These are phyloP conservation scores for Lepidotrigona ventralis DNA, from an alignment of 1,140 invertebrate species.

Conservation along the genomic window DNA sequence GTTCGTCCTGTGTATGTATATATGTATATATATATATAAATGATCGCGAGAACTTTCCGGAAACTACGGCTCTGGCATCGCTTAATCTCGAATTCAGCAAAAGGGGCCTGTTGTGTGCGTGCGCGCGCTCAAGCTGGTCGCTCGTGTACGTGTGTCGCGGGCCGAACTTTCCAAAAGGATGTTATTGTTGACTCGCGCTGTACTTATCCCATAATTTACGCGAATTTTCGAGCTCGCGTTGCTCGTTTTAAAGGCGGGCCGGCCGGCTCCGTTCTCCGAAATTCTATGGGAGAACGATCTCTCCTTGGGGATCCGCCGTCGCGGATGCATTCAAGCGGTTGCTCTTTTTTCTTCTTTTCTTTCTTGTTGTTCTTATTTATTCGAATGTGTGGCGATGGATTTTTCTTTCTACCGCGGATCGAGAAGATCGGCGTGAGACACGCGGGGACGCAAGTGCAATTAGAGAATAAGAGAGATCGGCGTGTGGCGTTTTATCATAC, in stretches of 20 bases:
- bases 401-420: neutral
- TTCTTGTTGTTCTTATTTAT: neutral
- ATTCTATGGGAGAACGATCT: neutral
- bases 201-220: slow-evolving; percentile 1
- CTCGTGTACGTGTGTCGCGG: neutral
- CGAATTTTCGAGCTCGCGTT: neutral
- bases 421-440: neutral
- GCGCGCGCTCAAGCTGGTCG: too few species aligned
- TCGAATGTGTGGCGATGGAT: neutral
- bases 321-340: neutral
- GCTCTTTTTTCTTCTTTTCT: too few species aligned
- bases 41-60: slow-evolving; percentile 26
- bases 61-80: neutral
- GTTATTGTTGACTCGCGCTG: slow-evolving; percentile 1
- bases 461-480: neutral
- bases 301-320: too few species aligned
- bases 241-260: neutral
- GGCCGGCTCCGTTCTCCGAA: neutral
- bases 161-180: slow-evolving; percentile 7
- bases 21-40: neutral
- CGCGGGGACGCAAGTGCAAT: neutral
- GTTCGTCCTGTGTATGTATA: too few species aligned
- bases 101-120: too few species aligned
- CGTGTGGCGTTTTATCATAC: neutral
- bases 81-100: slow-evolving; percentile 28